phyloP scores from a whole-genome alignment of 2,797 vertebrate species.

The Diplodus puntazzo region DNA sequence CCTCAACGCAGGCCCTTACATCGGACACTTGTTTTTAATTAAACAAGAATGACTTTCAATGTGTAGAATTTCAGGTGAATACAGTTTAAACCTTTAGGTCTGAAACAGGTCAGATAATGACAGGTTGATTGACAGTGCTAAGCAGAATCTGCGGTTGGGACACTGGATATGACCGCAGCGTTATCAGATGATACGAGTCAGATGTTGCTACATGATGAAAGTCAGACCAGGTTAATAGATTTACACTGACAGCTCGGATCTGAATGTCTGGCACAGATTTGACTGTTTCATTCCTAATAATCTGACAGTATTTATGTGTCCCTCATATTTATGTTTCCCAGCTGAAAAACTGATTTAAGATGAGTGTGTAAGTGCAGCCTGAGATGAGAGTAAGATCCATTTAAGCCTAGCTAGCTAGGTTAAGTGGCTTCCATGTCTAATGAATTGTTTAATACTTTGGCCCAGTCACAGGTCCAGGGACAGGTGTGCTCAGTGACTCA shows the following conservation, averaged over 20 bases:
- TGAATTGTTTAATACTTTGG: slow-evolving; percentile 66
- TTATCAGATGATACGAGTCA: slow-evolving; percentile 43
- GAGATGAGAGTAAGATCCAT: slow-evolving; percentile 32
- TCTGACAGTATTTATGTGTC: background rate
- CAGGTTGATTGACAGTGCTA: slow-evolving; percentile 37
- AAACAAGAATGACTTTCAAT: background rate
- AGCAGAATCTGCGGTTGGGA: slow-evolving; percentile 23
- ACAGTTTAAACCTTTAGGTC: slow-evolving; percentile 5
- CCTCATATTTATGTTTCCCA: background rate
- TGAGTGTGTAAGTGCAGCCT: slow-evolving; percentile 12
- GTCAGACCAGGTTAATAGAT: slow-evolving; percentile 1
- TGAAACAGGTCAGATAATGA: slow-evolving; percentile 14
- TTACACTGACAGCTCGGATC: slow-evolving; percentile 22
- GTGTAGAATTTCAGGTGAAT: slow-evolving; percentile 15
- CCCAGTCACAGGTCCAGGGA: slow-evolving; percentile 34
- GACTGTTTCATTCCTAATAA: background rate
- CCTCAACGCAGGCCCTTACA: background rate
- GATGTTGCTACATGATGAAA: slow-evolving; percentile 33
- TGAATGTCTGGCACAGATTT: slow-evolving; percentile 21
- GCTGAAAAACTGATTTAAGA: background rate
- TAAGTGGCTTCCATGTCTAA: slow-evolving; percentile 67
- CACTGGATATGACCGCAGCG: slow-evolving; percentile 27
- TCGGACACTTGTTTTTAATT: background rate
- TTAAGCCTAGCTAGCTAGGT: slow-evolving; percentile 43
- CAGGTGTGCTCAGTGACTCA: slow-evolving; percentile 12